Percentiles rank a stretch among this genome's conserved stretches.
phyloP scores from a whole-genome alignment of 92 coral and sea anemone genomes.

The Zoanthus solanderi region DNA sequence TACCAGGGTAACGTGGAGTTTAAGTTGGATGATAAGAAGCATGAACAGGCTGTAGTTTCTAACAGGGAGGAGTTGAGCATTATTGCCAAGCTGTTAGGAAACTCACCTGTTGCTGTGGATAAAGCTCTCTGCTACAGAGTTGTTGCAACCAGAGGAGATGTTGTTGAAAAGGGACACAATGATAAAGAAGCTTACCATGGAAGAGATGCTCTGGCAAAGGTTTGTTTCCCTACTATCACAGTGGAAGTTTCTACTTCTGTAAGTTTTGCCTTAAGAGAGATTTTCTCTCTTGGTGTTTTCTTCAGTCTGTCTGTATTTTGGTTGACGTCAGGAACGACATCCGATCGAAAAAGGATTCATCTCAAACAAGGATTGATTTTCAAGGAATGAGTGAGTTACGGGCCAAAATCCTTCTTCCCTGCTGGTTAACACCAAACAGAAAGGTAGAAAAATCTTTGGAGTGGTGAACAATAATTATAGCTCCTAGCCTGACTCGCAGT shows the following conservation, averaged over 20 bases:
- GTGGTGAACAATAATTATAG: too few species aligned
- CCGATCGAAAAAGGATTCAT: too few species aligned
- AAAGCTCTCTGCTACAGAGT: slow-evolving; percentile 92
- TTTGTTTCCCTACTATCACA: slow-evolving; percentile 13
- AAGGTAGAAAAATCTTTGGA: too few species aligned
- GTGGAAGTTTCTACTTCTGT: not conserved
- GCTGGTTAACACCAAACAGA: too few species aligned
- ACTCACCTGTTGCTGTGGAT: slow-evolving; percentile 75
- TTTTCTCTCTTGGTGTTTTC: not conserved
- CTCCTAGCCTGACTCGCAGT: too few species aligned
- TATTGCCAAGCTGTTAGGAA: slow-evolving; percentile 84
- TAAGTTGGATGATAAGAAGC: slow-evolving; percentile 64
- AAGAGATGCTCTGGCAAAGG: slow-evolving; percentile 95
- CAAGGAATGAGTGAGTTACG: too few species aligned
- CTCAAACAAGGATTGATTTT: too few species aligned
- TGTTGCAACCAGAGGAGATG: slow-evolving; percentile 91
- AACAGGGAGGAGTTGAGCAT: slow-evolving; percentile 72
- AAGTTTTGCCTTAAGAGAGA: not conserved
- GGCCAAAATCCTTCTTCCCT: too few species aligned
- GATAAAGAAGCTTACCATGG: slow-evolving; percentile 92
- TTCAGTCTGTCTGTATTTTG: not conserved
- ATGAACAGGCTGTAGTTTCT: slow-evolving; percentile 84
- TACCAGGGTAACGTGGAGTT: slow-evolving; percentile 88
- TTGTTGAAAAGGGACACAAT: slow-evolving; percentile 95
- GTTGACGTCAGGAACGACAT: too few species aligned